These are phyloP conservation scores for Papilio gigon DNA, from an alignment of 2,888 invertebrate genomes.

Conservation along the genomic window DNA sequence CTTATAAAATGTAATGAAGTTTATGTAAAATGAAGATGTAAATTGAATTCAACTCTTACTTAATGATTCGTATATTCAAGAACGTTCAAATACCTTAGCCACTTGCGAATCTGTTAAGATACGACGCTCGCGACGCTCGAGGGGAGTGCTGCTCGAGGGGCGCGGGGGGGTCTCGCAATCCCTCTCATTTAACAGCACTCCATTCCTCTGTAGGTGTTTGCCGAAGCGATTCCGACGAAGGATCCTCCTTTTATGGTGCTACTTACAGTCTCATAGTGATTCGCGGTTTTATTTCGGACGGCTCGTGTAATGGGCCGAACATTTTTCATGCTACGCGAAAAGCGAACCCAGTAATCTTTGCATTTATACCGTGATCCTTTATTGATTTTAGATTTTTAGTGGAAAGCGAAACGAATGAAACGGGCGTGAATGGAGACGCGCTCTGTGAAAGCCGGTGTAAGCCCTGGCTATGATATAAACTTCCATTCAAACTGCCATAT, in stretches of 20 bases:
- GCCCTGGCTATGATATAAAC: constrained; percentile 78
- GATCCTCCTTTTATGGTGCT: constrained; percentile 78
- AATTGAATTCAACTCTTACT: constrained; percentile 53
- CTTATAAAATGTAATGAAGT: not conserved
- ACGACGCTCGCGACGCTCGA: constrained; percentile 55
- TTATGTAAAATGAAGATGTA: constrained; percentile 18
- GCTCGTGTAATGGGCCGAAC: constrained; percentile 77
- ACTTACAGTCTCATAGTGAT: constrained; percentile 81
- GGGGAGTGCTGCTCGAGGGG: constrained; percentile 49
- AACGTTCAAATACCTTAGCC: constrained; percentile 65
- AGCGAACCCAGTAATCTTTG: constrained; percentile 80
- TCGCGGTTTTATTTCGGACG: constrained; percentile 82
- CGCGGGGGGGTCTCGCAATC: constrained; percentile 67
- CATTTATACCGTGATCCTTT: constrained; percentile 82
- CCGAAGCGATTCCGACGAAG: constrained; percentile 78
- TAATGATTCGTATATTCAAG: constrained; percentile 60
- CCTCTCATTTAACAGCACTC: constrained; percentile 82
- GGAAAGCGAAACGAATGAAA: constrained; percentile 80
- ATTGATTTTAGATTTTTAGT: constrained; percentile 83
- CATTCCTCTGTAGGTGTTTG: constrained; percentile 81
- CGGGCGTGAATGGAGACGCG: constrained; percentile 79
- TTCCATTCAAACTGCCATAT: constrained; percentile 71
- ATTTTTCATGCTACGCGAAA: constrained; percentile 78
- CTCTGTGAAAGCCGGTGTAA: constrained; percentile 77
- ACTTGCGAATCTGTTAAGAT: constrained; percentile 69